These are phyloP conservation scores for Kuschelorhynchus macadamiae DNA, from an alignment of 2,888 invertebrate species.

Conservation along the genomic window DNA sequence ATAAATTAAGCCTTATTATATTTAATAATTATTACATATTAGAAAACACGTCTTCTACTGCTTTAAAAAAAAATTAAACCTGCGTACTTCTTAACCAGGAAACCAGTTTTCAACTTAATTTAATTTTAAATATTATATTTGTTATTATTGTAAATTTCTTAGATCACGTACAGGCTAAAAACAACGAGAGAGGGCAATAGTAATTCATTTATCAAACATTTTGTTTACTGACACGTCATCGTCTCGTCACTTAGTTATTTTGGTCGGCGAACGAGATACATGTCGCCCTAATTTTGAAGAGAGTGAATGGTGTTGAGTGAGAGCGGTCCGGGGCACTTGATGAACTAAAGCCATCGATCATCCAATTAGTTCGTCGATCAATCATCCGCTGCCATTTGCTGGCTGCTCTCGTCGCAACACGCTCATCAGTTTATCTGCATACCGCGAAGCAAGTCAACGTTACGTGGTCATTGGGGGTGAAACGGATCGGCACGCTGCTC, in stretches of 20 bases:
- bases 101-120: too few relatives aligned
- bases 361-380: conserved; percentile 83
- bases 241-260: conserved; percentile 51
- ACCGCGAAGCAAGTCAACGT: conserved; percentile 58
- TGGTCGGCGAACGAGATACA: conserved; percentile 49
- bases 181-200: conserved; percentile 17
- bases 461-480: too few relatives aligned
- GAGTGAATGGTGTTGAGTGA: conserved; percentile 58
- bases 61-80: too few relatives aligned
- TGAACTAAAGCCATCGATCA: conserved; percentile 79
- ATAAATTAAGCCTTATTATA: too few relatives aligned
- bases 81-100: too few relatives aligned
- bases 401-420: conserved; percentile 43
- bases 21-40: too few relatives aligned
- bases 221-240: conserved; percentile 49
- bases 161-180: conserved; percentile 11
- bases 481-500: too few relatives aligned
- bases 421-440: conserved; percentile 65
- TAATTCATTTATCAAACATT: conserved; percentile 50
- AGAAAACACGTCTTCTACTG: too few relatives aligned
- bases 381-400: conserved; percentile 76
- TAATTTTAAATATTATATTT: too few relatives aligned
- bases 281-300: conserved; percentile 58
- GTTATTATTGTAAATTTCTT: too few relatives aligned
- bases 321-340: conserved; percentile 64